Percentiles rank a stretch among this genome's conserved stretches.
These are phyloP conservation scores for Sphenopsis melanotis DNA, from an alignment of 2,797 vertebrate species.

Conservation along the genomic window DNA sequence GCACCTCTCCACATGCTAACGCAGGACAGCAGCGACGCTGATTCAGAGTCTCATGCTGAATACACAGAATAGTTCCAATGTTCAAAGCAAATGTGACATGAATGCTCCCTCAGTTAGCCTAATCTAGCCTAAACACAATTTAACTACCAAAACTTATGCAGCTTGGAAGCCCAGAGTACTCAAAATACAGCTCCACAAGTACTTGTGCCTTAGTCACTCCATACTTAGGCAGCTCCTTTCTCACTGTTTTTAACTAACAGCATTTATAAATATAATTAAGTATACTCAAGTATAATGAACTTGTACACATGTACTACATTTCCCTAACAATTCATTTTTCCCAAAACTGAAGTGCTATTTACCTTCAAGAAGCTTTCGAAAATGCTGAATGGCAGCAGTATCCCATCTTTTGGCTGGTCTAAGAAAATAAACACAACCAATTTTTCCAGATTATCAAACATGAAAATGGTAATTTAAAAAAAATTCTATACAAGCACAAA, in stretches of 20 bases:
- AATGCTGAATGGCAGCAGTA: conserved; percentile 82
- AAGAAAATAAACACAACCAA: not conserved
- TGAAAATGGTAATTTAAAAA: not conserved
- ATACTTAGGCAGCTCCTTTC: not conserved
- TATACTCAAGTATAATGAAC: not conserved
- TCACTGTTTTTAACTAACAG: not conserved
- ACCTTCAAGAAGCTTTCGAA: conserved; percentile 86
- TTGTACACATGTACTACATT: not conserved
- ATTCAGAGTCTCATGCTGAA: not conserved
- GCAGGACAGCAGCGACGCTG: not conserved
- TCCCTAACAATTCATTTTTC: not conserved
- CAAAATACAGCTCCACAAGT: not conserved
- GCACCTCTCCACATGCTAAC: not conserved
- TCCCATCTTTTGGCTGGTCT: conserved; percentile 87
- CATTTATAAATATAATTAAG: not conserved
- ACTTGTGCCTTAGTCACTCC: not conserved
- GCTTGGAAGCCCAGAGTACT: not conserved
- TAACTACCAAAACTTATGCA: not conserved
- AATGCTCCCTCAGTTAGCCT: not conserved
- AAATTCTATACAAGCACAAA: not conserved
- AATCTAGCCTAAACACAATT: not conserved
- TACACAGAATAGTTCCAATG: not conserved
- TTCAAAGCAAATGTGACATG: rapidly evolving
- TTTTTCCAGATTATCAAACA: not conserved
- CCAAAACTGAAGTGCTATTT: not conserved